Conservation (phyloP, 1,140 invertebrate genomes). For the Apis florea region DNA sequence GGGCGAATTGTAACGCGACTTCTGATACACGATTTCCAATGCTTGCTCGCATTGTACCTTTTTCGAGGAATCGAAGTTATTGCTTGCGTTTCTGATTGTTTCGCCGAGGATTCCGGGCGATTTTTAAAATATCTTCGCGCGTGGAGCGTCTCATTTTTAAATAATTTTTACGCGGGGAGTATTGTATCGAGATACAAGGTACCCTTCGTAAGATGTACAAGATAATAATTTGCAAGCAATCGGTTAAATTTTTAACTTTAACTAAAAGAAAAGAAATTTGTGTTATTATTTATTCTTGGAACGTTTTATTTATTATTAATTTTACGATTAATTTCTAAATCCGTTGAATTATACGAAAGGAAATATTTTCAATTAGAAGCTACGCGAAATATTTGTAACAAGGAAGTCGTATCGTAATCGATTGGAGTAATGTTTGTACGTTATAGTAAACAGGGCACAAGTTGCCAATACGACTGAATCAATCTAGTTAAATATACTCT, state of each 20-base stretch:
- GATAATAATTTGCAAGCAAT: too few relatives aligned
- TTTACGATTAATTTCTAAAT: too few relatives aligned
- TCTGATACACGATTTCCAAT: constrained; percentile 8
- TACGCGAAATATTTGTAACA: too few relatives aligned
- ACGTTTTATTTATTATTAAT: too few relatives aligned
- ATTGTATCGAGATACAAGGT: too few relatives aligned
- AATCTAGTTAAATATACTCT: neutral
- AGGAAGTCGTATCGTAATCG: neutral
- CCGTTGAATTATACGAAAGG: too few relatives aligned
- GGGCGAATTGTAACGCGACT: constrained; percentile 21
- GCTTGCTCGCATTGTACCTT: neutral
- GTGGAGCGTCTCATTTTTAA: neutral
- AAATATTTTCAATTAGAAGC: too few relatives aligned
- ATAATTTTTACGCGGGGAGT: too few relatives aligned
- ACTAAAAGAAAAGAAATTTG: too few relatives aligned
- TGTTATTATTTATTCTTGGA: too few relatives aligned
- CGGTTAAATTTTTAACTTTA: too few relatives aligned
- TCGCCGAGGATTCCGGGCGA: neutral
- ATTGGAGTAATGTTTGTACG: neutral
- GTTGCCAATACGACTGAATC: neutral
- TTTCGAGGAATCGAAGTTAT: neutral
- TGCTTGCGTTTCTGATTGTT: neutral
- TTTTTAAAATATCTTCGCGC: neutral
- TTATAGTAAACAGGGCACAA: neutral
- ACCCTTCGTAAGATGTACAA: too few relatives aligned